Conservation (phyloP, 2,113 vertebrate species). For the Ceyx melanurus region DNA sequence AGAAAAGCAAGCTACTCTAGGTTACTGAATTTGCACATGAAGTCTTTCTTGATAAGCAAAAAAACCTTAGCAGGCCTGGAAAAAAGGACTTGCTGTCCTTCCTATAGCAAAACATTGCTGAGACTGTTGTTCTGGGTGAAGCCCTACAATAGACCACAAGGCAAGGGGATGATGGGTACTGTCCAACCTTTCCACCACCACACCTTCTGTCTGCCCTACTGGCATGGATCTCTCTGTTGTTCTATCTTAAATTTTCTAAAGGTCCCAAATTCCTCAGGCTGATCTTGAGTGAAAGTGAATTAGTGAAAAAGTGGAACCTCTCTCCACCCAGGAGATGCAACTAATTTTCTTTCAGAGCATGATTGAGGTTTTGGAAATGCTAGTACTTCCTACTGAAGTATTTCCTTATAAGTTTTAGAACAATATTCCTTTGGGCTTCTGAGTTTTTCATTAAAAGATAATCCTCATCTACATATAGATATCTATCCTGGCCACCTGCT, state of each 20-base stretch:
- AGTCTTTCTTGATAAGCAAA: neutral
- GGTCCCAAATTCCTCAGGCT: neutral
- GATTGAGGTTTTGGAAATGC: neutral
- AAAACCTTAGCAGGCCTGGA: neutral
- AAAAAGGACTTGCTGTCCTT: neutral
- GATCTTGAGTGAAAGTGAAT: neutral
- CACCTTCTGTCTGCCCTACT: neutral
- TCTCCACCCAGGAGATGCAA: neutral
- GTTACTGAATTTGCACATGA: neutral
- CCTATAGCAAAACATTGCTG: neutral
- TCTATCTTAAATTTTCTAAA: neutral
- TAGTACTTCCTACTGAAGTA: neutral
- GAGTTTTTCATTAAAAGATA: neutral
- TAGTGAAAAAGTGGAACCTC: neutral
- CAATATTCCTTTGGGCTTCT: neutral
- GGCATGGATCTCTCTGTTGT: neutral
- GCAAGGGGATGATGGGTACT: neutral
- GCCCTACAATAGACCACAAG: accelerated
- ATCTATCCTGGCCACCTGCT: neutral
- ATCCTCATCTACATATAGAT: neutral
- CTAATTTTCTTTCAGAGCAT: neutral
- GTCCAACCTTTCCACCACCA: neutral
- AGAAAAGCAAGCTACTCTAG: neutral
- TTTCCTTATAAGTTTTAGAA: neutral
- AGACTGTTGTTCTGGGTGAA: neutral